These are phyloP conservation scores for Helicoverpa zea DNA, from an alignment of 1,140 invertebrate species.

Conservation along the genomic window DNA sequence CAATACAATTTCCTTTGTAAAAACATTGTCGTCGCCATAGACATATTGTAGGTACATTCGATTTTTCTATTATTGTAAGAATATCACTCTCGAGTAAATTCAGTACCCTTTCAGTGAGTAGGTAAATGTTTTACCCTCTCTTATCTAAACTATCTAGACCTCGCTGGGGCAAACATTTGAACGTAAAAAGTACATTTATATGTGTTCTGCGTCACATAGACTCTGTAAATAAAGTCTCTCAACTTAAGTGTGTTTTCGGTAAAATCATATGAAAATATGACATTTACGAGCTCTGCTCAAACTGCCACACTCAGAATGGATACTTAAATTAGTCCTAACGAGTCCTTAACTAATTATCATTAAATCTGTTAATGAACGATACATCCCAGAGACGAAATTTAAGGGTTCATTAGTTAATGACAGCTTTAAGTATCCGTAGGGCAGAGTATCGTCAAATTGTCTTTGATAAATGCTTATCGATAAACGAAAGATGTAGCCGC, in stretches of 20 bases:
- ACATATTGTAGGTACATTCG: not conserved
- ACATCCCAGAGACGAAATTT: too few species aligned
- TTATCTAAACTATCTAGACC: slow-evolving; percentile 30
- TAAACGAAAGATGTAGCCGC: too few species aligned
- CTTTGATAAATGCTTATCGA: too few species aligned
- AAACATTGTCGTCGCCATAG: not conserved
- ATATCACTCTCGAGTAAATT: not conserved
- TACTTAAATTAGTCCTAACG: too few species aligned
- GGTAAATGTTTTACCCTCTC: slow-evolving; percentile 10
- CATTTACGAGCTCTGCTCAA: not conserved
- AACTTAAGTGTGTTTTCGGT: slow-evolving; percentile 12
- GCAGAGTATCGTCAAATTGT: too few species aligned
- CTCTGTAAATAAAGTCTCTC: slow-evolving; percentile 15
- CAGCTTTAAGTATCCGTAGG: too few species aligned
- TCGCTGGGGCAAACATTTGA: slow-evolving; percentile 6
- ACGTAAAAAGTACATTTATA: slow-evolving; percentile 17
- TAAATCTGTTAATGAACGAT: too few species aligned
- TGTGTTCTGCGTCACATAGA: slow-evolving; percentile 23
- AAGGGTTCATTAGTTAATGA: too few species aligned
- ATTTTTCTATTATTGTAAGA: not conserved
- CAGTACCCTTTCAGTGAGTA: slow-evolving; percentile 14
- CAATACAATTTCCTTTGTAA: not conserved
- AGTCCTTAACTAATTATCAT: too few species aligned
- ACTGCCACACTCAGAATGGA: too few species aligned
- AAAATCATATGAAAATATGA: slow-evolving; percentile 27